Base-by-base conservation (phyloP, 2,113 vertebrate genomes). In the Pseudopipra pipra region DNA sequence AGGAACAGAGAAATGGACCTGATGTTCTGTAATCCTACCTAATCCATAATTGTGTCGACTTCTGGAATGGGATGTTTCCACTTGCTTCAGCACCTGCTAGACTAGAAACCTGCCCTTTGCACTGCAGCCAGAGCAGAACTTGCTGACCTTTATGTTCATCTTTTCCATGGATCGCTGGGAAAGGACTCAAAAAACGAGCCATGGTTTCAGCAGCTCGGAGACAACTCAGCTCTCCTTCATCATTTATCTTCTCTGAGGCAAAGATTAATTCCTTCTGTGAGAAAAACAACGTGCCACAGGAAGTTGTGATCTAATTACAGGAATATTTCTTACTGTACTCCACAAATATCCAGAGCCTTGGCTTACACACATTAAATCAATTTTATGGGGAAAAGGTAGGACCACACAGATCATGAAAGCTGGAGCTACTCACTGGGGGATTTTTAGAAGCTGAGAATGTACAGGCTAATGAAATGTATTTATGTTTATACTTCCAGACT, bases 61-160 rank as follows among this genome's bases (percentile, higher is more conserved):
- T 27, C 89, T 91, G 88, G 80, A 89, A 82, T 58, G 61, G 90
- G 90, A 79, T 63, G 51, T 85, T 87, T 89, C 89, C 54, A 43
- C 89, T 85, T 84, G 80, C 72, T 92, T 65, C 95, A 93, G 85
- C 91, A 94, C 68, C 73, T 95, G 84, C 86, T 89, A 8, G 61
- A 83, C 54, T 76, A 85, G 90, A 96, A 97, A 96, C 47, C 70
- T 95, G 87, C 94, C 96, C 95, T 97, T 95, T 94, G 67, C 89
- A 61, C 54, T 56, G 8, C 59, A 93, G 88, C 71, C 77, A 58
- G 71, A 94, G 85, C 71, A 84, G 44, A 86, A 80, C 79, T 92
- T 66, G 23, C 89, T 91, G 90, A 95, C 96, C 95, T 97, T 97
- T 94, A 49, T 31, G 25, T 86, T 92, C 92, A 76, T 90, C 77